Conservation (phyloP, 2,888 invertebrate species). For the Phania funesta region DNA sequence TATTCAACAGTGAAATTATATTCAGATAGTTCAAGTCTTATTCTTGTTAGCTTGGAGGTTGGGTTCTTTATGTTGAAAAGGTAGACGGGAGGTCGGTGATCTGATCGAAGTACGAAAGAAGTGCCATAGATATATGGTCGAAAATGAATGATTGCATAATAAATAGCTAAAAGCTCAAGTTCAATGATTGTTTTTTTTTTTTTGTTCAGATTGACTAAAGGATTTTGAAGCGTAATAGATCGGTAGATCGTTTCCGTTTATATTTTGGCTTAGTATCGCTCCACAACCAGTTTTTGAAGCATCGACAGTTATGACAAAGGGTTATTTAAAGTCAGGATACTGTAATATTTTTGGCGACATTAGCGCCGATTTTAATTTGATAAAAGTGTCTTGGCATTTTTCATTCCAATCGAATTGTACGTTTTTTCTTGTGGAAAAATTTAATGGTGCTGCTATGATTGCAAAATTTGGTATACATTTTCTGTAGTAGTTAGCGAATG, state of each 20-base stretch:
- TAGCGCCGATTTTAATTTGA: no score
- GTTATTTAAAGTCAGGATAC: no score
- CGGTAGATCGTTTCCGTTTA: no score
- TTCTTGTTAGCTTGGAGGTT: slow-evolving; percentile 68
- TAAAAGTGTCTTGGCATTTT: neutral
- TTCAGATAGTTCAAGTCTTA: slow-evolving; percentile 69
- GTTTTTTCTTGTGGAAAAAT: no score
- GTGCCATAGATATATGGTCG: slow-evolving; percentile 62
- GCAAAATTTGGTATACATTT: slow-evolving; percentile 18
- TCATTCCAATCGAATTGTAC: neutral
- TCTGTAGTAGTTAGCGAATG: neutral
- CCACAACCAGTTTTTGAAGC: no score
- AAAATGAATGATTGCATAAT: neutral
- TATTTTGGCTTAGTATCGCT: no score
- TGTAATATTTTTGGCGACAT: no score
- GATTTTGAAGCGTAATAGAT: no score
- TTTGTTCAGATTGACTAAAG: no score
- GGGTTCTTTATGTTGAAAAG: slow-evolving; percentile 47
- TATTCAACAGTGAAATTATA: slow-evolving; percentile 68
- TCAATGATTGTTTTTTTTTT: no score
- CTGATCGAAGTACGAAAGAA: slow-evolving; percentile 59
- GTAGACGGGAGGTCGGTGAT: slow-evolving; percentile 59
- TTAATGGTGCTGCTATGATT: slow-evolving; percentile 17
- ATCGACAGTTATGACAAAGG: no score
- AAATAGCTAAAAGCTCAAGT: no score